Evolutionary conservation across 2,113 vertebrate genomes (phyloP), one percentile per base, ranked within the genome.

Genomic region (Pagrus major): DNA sequence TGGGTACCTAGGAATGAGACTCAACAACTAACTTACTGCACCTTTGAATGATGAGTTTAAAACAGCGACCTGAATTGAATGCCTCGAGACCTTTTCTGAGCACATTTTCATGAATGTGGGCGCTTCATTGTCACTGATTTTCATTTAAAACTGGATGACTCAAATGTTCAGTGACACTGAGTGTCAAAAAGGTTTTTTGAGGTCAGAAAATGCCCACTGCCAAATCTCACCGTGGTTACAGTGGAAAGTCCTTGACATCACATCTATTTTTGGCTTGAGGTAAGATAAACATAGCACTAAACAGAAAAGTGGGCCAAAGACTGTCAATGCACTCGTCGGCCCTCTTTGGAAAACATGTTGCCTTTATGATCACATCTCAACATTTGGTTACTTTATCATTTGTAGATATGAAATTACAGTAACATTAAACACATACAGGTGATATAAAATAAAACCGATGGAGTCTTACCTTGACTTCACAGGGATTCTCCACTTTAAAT

Each of bases 401-500:
- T 21, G 1, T 8, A n/a, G 0, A 33, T 60, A 39, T 33, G 25
- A 65, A 41, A 47, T 60, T 5, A 39, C 35, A 56, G 27, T 44
- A 11, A 15, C 16, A 46, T 29, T 4, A 18, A 33, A 12, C 12
- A 42, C n/a, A 35, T 37, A 4, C 10, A 55, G 46, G 8, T 27
- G n/a, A 63, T 29, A n/a, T n/a, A 23, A 67, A 35, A 42, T 16
- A 9, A 56, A 42, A 23, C 4, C 16, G 6, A 14, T 41, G 33
- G 21, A 16, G 3, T 64, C 92, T 87, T 95, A 97, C 97, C 97
- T 97, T 98, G 69, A 96, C 95, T 47, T 96, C 96, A 81, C 84
- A 91, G 51, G 96, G 90, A 64, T 94, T 95, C 93, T 99, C 97
- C 90, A 99, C 97, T 93, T 98, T 98, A 56, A 97, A 95, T 63